phyloP scores from a whole-genome alignment of 1,140 invertebrate species.

The Drosophila varians region DNA sequence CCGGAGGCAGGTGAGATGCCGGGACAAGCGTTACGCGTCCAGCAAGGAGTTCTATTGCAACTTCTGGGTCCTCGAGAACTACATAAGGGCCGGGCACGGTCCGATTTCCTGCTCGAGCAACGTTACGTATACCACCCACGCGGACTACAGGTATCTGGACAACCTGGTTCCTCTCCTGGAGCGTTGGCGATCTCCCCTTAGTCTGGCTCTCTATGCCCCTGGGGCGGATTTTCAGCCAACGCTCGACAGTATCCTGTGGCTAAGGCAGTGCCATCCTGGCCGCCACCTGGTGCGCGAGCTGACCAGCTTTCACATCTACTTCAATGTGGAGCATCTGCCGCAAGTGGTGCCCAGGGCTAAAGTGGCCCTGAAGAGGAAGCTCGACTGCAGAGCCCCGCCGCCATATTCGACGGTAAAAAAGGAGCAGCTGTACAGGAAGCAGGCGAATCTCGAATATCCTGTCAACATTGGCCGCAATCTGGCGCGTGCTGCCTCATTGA shows the following conservation, averaged over 20 bases:
- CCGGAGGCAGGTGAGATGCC: constrained; percentile 84
- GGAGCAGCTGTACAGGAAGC: constrained; percentile 88
- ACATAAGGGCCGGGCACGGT: constrained; percentile 87
- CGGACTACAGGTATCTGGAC: constrained; percentile 94
- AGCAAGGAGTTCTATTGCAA: constrained; percentile 89
- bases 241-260: constrained; percentile 87
- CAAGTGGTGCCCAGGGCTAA: constrained; percentile 87
- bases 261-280: constrained; percentile 87
- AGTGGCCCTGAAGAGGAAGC: constrained; percentile 85
- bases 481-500: constrained; percentile 90
- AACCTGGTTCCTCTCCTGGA: constrained; percentile 92
- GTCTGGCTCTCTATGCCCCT: constrained; percentile 90
- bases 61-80: constrained; percentile 95
- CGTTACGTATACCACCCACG: constrained; percentile 95
- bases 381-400: constrained; percentile 87
- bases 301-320: constrained; percentile 93
- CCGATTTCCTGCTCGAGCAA: constrained; percentile 88
- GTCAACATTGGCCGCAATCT: constrained; percentile 94
- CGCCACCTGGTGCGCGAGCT: constrained; percentile 87
- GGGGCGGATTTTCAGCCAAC: constrained; percentile 87
- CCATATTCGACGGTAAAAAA: constrained; percentile 87
- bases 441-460: constrained; percentile 91
- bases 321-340: constrained; percentile 91
- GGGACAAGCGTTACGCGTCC: constrained; percentile 86
- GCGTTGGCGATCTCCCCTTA: constrained; percentile 88